These are phyloP conservation scores for Hemaris fuciformis DNA, from an alignment of 2,888 invertebrate genomes.

Conservation along the genomic window DNA sequence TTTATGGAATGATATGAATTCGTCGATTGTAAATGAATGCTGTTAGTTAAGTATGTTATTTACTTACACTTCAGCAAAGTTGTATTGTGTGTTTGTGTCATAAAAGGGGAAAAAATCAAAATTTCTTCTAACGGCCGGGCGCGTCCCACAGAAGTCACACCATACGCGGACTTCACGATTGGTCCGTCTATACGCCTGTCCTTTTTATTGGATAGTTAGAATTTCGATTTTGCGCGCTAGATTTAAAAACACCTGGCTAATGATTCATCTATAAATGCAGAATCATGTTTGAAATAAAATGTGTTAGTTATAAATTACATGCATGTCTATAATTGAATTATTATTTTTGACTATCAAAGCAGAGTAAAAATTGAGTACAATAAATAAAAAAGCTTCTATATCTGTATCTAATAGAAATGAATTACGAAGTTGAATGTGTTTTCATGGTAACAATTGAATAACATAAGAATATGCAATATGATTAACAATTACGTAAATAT, in stretches of 20 bases:
- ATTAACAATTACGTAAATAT: too few species aligned
- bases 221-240: slow-evolving; percentile 12
- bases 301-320: background rate
- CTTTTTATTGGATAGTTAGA: slow-evolving; percentile 59
- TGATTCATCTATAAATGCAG: background rate
- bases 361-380: too few species aligned
- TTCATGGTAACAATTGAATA: too few species aligned
- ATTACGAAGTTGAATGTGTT: too few species aligned
- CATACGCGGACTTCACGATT: slow-evolving; percentile 65
- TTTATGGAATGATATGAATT: slow-evolving; percentile 41
- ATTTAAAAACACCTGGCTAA: slow-evolving; percentile 3
- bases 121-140: slow-evolving; percentile 40
- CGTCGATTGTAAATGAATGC: slow-evolving; percentile 35
- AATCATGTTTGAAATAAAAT: background rate
- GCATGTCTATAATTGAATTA: background rate
- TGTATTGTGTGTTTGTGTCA: slow-evolving; percentile 41
- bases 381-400: too few species aligned
- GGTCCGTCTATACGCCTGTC: slow-evolving; percentile 41
- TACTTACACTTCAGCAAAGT: slow-evolving; percentile 27
- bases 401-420: too few species aligned
- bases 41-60: slow-evolving; percentile 25
- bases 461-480: too few species aligned
- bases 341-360: too few species aligned
- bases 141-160: slow-evolving; percentile 76
- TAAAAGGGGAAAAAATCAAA: slow-evolving; percentile 35